A percentile compares a stretch with the other conserved stretches of the same genome.
These are phyloP conservation scores for Ricordea florida DNA, from an alignment of 92 coral and sea anemone species.

Conservation along the genomic window DNA sequence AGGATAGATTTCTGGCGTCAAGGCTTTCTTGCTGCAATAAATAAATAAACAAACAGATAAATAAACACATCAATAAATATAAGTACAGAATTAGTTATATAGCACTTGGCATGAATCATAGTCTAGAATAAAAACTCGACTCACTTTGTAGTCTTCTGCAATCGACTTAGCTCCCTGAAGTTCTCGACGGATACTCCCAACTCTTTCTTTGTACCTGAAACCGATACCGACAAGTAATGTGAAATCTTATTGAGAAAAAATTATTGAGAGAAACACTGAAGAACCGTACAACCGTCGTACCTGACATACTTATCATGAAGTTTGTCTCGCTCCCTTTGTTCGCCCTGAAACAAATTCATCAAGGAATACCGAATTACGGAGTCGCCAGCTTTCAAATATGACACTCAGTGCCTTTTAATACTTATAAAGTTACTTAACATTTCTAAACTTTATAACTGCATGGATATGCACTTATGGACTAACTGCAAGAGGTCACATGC, in stretches of 20 bases:
- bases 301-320: constrained; percentile 89
- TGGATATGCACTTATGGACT: too few species aligned
- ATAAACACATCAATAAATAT: too few species aligned
- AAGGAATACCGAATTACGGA: neutral
- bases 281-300: constrained; percentile 33
- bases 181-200: constrained; percentile 87
- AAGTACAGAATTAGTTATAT: neutral
- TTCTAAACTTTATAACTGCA: too few species aligned
- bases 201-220: constrained; percentile 89
- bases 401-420: too few species aligned
- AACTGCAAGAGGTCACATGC: too few species aligned
- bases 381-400: neutral
- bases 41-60: too few species aligned
- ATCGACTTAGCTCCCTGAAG: constrained; percentile 86
- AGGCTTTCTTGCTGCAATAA: constrained; percentile 81
- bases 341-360: constrained; percentile 65
- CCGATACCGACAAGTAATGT: neutral
- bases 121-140: neutral
- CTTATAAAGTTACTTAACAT: too few species aligned
- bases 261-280: neutral
- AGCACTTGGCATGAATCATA: neutral
- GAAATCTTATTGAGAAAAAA: neutral
- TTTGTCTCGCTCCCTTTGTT: constrained; percentile 91
- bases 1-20: constrained; percentile 89
- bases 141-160: constrained; percentile 92